Conservation (phyloP, 2,888 invertebrate genomes). For the Blastobasis lacticolella region DNA sequence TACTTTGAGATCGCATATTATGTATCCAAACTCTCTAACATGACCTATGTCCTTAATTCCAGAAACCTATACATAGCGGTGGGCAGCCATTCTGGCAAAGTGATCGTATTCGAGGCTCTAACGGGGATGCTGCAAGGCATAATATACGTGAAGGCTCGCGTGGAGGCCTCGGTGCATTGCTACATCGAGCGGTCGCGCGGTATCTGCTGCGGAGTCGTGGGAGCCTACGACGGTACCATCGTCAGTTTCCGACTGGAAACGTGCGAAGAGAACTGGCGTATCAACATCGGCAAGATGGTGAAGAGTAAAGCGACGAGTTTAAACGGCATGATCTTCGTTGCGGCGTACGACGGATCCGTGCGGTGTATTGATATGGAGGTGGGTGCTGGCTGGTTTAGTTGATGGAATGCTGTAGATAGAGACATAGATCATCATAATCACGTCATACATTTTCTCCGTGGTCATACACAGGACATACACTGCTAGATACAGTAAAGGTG, state of each 20-base stretch:
- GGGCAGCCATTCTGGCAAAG: slow-evolving; percentile 80
- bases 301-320: slow-evolving; percentile 72
- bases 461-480: no score
- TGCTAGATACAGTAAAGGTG: no score
- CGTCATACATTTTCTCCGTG: no score
- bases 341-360: slow-evolving; percentile 81
- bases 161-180: slow-evolving; percentile 80
- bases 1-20: background rate
- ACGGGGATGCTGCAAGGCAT: slow-evolving; percentile 65
- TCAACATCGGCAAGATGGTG: slow-evolving; percentile 74
- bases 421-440: no score
- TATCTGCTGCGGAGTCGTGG: slow-evolving; percentile 75
- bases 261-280: slow-evolving; percentile 76
- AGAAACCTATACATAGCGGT: slow-evolving; percentile 54
- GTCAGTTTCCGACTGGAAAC: slow-evolving; percentile 76
- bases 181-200: slow-evolving; percentile 25
- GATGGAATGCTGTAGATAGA: no score
- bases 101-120: slow-evolving; percentile 74
- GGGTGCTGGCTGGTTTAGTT: slow-evolving; percentile 21
- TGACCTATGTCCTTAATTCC: slow-evolving; percentile 21
- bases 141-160: slow-evolving; percentile 76
- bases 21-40: no score
- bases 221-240: slow-evolving; percentile 84
- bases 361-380: slow-evolving; percentile 75
- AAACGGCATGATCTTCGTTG: slow-evolving; percentile 72